Percentiles rank a stretch among this genome's conserved stretches.
Evolutionary conservation across 2,888 invertebrate genomes (phyloP).

Genomic region (Caenorhabditis macrosperma): DNA sequence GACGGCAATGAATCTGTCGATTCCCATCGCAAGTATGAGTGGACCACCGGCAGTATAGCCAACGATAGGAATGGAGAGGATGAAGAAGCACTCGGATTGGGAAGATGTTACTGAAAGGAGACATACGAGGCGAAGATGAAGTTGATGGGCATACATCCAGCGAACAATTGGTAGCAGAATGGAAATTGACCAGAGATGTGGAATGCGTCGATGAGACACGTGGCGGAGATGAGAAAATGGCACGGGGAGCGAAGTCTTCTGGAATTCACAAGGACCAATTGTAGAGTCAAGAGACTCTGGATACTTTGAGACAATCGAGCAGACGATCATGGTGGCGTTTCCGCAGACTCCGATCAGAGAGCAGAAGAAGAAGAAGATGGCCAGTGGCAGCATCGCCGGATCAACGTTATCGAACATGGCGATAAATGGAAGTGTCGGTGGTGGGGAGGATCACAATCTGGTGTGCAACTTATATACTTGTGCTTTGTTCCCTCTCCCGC

Average conservation of each 20-base stretch:
- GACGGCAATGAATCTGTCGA: constrained; percentile 62
- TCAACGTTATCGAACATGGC: constrained; percentile 56
- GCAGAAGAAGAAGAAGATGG: constrained; percentile 53
- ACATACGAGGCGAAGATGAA: not conserved
- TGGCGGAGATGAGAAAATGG: constrained; percentile 17
- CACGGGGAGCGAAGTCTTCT: constrained; percentile 42
- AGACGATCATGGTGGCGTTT: constrained; percentile 20
- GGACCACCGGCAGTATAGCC: constrained; percentile 56
- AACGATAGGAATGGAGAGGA: constrained; percentile 51
- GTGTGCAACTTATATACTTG: not conserved
- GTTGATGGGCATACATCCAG: constrained; percentile 16
- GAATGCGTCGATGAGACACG: constrained; percentile 32
- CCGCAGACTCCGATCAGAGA: constrained; percentile 26
- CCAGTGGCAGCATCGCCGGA: constrained; percentile 55
- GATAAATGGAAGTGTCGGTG: not conserved
- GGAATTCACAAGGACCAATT: too few species aligned
- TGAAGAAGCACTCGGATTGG: constrained; percentile 56
- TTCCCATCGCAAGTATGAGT: constrained; percentile 59
- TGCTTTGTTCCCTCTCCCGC: constrained; percentile 3
- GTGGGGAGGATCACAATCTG: too few species aligned
- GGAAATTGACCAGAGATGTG: constrained; percentile 62
- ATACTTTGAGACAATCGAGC: constrained; percentile 25
- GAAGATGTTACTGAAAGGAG: constrained; percentile 40
- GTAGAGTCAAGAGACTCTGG: too few species aligned
- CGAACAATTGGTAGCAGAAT: constrained; percentile 52